phyloP scores from a whole-genome alignment of 2,888 invertebrate species.

The Drosophila algonquin region DNA sequence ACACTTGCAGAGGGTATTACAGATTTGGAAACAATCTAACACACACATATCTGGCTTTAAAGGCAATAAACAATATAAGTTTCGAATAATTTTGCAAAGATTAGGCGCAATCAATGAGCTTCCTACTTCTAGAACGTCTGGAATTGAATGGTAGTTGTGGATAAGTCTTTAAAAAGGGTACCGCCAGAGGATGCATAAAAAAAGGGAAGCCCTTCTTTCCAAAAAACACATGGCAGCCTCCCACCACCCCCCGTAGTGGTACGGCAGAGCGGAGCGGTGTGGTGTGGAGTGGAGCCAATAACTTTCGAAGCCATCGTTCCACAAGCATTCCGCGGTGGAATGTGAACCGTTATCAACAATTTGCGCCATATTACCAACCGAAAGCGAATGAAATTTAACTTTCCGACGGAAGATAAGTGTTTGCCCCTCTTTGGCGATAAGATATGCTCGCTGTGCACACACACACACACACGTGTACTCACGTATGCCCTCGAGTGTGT shows the following conservation, averaged over 20 bases:
- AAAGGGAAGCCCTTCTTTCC: not conserved
- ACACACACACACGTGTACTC: not conserved
- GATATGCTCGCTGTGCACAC: conserved; percentile 27
- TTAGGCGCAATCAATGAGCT: too few relatives aligned
- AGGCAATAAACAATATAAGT: not conserved
- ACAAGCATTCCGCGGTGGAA: conserved; percentile 21
- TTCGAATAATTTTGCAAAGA: not conserved
- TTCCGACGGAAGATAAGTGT: conserved; percentile 62
- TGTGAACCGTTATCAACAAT: conserved; percentile 59
- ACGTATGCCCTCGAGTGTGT: not conserved
- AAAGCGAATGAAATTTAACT: conserved; percentile 61
- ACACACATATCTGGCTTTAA: too few relatives aligned
- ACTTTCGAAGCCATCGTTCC: conserved; percentile 17
- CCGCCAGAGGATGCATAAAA: not conserved
- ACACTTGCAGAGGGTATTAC: not conserved
- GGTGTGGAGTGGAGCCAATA: not conserved
- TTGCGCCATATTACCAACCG: conserved; percentile 64
- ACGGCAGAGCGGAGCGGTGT: not conserved
- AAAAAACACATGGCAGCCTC: conserved; percentile 24
- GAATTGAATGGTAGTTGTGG: too few relatives aligned
- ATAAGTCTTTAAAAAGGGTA: not conserved
- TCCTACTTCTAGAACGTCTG: not conserved
- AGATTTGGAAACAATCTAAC: not conserved
- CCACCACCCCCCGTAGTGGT: not conserved
- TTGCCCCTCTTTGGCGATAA: conserved; percentile 33